Evolutionary conservation across 2,113 vertebrate genomes (phyloP).

Genomic region (Chaetura pelagica): DNA sequence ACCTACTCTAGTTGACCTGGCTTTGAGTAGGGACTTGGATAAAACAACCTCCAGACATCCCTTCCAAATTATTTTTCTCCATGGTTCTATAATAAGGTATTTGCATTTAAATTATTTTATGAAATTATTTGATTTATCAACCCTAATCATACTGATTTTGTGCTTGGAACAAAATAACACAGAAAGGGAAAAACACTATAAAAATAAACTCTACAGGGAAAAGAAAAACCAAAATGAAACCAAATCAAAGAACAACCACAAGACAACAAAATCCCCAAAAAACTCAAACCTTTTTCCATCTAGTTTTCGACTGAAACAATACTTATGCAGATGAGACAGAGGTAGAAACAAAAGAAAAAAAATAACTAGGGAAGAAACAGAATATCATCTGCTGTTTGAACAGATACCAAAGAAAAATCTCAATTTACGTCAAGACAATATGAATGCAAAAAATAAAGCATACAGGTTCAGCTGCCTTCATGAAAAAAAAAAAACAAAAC

Average conservation of each 20-base stretch:
- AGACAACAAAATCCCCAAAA: not conserved
- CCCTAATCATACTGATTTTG: not conserved
- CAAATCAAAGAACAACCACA: not conserved
- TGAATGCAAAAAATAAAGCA: not conserved
- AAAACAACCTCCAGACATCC: not conserved
- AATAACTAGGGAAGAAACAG: not conserved
- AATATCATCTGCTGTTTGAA: not conserved
- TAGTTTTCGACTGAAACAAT: not conserved
- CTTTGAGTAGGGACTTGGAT: not conserved
- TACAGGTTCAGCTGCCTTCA: not conserved
- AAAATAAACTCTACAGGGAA: not conserved
- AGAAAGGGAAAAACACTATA: not conserved
- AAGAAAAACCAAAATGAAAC: not conserved
- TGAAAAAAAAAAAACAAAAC: not conserved
- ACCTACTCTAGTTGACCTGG: not conserved
- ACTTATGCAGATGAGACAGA: not conserved
- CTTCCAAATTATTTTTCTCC: not conserved
- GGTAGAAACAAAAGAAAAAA: not conserved
- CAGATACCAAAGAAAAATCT: not conserved
- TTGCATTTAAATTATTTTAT: not conserved
- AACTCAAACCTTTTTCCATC: not conserved
- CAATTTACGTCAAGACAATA: not conserved
- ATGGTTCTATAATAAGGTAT: not conserved
- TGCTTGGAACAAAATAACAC: not conserved
- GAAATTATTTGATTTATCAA: not conserved